Conservation (phyloP, 2,888 invertebrate species). For the Molanna angustata region DNA sequence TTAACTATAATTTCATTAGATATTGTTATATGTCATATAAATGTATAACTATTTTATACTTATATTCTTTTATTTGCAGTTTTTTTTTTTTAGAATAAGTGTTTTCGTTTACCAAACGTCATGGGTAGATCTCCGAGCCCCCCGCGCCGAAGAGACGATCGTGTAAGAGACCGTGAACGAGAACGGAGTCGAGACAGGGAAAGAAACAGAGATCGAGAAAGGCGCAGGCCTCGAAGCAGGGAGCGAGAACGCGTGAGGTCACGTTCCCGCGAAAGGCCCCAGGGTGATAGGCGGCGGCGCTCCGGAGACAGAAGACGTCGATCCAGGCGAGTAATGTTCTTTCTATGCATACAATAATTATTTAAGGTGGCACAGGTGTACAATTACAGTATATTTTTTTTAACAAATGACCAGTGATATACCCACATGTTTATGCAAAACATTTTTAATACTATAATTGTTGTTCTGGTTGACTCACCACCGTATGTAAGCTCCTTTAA, state of each 20-base stretch:
- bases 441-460: too few species aligned
- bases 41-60: neutral
- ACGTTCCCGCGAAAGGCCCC: conserved; percentile 37
- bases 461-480: too few species aligned
- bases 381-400: too few species aligned
- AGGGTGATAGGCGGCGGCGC: conserved; percentile 39
- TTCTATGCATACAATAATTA: too few species aligned
- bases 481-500: too few species aligned
- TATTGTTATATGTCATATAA: neutral
- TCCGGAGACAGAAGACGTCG: conserved; percentile 32
- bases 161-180: conserved; percentile 42
- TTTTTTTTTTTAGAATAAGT: neutral
- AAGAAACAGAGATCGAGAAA: conserved; percentile 38
- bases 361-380: too few species aligned
- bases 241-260: conserved; percentile 47
- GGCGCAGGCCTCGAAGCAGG: conserved; percentile 38
- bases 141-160: conserved; percentile 46
- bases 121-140: conserved; percentile 56
- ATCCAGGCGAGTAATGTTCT: too few species aligned
- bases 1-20: neutral
- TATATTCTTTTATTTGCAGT: neutral
- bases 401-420: too few species aligned
- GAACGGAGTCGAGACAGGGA: conserved; percentile 44
- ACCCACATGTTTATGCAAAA: too few species aligned
- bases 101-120: conserved; percentile 2